Evolutionary conservation across 2,888 invertebrate species (phyloP), one percentile per base, ranked within the genome.

Genomic region (Nudaria mundana): DNA sequence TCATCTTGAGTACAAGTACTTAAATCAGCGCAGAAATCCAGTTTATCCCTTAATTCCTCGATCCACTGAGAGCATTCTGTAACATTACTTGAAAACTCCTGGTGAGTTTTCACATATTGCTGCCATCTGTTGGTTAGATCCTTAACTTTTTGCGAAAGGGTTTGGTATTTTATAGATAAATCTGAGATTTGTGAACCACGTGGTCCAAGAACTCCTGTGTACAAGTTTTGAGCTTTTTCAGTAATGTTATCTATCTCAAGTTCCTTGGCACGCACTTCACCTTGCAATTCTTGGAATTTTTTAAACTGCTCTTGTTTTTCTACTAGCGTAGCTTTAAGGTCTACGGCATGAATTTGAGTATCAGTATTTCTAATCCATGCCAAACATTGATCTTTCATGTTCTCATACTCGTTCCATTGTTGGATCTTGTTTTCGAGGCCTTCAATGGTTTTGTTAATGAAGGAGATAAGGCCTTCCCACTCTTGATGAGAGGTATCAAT

Each of bases 381-480:
- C 40, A 95, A 87, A 56, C 97, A 96, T 50, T 94, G 92, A 61
- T 97, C 97, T 71, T 95, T 95, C 65, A 95, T 88, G 12, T 91
- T 90, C 71, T 98, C 98, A 70, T 97, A 98, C 66, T 97, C 97
- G 37, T 93, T 92, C 98, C 98, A 98, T 66, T 96, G 95, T 63
- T 94, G 93, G 32, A 98, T 90, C 73, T 97, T 96, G 30, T 90
- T 92, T 75, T 97, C 95, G 37, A 98, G 86, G 1, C 91, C 90
- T 57, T 94, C 94, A 30, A 97, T 95, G 0, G 94, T 94, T 8
- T 94, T 93, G 59, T 92, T 92, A 2, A 96, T 92, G 12, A 93
- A 91, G 0, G 96, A 94, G 0, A 94, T 88, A 1, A 97, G 81
- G 8, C 94, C 93, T 73, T 96, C 95, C 97, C 97, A 97, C 81